Base-by-base conservation (phyloP, 2,888 invertebrate genomes). In the Petrophora chlorosata region DNA sequence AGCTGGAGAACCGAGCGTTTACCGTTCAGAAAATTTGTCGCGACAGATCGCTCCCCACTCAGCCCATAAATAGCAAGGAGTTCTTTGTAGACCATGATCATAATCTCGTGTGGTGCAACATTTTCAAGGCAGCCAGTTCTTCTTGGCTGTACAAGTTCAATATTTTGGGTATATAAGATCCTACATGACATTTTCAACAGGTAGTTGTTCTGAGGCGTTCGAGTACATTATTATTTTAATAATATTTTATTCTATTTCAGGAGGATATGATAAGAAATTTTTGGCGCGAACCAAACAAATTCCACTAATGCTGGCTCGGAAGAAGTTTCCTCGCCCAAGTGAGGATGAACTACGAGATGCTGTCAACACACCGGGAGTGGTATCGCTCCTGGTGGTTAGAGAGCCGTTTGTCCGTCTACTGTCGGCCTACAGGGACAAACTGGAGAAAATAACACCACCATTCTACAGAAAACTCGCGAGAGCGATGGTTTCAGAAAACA, bases 131-230 rank as follows among this genome's bases (percentile, higher is more conserved):
- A 22, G 94, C 94, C 14, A 95, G 95, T 63, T 94, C 95, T n/a
- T 94, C 93, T 5, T 95, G 95, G 95, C 91, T 95, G 85, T 94
- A 95, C 77, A 94, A 94, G 79, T 94, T 95, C 70, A 94, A 95
- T 79, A 91, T 94, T 67, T 89, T 95, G 51, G 94, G 94, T 85
- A 73, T 61, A 61, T 23, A 10, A n/a, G n/a, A n/a, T n/a, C n/a
- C n/a, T n/a, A n/a, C n/a, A n/a, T n/a, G n/a, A n/a, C n/a, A n/a
- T n/a, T n/a, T n/a, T n/a, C n/a, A n/a, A n/a, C n/a, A n/a, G n/a
- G n/a, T n/a, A n/a, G n/a, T n/a, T n/a, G n/a, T n/a, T n/a, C n/a
- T n/a, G n/a, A n/a, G n/a, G n/a, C n/a, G n/a, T n/a, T n/a, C n/a
- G n/a, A n/a, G n/a, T n/a, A n/a, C n/a, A n/a, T n/a, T n/a, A n/a